Evolutionary conservation across 2,888 invertebrate species (phyloP).

Genomic region (Pyrrhosoma nymphula): DNA sequence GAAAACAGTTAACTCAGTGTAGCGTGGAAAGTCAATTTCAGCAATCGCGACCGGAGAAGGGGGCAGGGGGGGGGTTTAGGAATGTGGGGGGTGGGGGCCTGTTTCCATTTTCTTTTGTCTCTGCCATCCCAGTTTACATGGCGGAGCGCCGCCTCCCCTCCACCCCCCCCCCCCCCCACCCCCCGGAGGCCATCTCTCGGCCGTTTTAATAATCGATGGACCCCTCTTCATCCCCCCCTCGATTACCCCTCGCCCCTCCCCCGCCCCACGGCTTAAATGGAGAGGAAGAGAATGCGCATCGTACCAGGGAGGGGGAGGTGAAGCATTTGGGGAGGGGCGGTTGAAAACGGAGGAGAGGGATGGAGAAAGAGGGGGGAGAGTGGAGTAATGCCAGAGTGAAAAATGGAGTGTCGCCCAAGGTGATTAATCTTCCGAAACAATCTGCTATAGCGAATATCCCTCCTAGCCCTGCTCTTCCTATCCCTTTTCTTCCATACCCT

Average conservation of each 20-base stretch:
- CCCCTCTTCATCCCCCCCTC: background rate
- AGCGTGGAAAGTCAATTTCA: constrained; percentile 1
- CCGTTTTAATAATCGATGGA: constrained; percentile 49
- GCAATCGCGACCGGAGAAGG: background rate
- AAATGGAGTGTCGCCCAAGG: constrained; percentile 59
- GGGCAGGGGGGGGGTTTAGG: too few species aligned
- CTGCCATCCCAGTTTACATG: background rate
- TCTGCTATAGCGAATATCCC: constrained; percentile 61
- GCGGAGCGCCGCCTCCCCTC: background rate
- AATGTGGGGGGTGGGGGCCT: too few species aligned
- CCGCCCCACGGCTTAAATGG: constrained; percentile 20
- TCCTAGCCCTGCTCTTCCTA: background rate
- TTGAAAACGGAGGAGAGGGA: background rate
- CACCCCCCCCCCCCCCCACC: background rate
- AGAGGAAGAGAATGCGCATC: constrained; percentile 34
- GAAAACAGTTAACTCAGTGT: background rate
- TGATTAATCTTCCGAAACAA: constrained; percentile 65
- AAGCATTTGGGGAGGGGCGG: too few species aligned
- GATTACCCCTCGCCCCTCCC: background rate
- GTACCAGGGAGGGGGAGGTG: background rate
- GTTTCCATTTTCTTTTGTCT: constrained; percentile 26
- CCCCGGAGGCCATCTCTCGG: background rate
- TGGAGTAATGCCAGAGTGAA: background rate
- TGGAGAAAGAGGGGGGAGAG: background rate
- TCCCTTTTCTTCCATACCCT: background rate